Conservation (phyloP, 2,113 vertebrate genomes). For the Poecile atricapillus region DNA sequence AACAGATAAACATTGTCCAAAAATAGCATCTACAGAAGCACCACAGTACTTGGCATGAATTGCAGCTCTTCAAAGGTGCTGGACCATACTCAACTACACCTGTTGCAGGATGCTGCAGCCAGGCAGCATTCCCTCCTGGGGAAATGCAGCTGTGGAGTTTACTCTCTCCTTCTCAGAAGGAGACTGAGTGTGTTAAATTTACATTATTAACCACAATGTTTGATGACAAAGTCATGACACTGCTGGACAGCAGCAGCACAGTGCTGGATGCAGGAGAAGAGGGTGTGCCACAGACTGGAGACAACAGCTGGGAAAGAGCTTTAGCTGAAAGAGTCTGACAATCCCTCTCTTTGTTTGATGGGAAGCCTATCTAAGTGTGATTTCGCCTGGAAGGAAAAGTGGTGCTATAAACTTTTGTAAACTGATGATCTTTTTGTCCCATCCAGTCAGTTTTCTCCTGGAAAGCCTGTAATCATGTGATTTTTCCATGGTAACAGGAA, state of each 20-base stretch:
- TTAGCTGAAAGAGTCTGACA: background rate
- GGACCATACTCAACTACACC: fast-evolving
- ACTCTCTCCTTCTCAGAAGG: background rate
- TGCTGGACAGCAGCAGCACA: background rate
- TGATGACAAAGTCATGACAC: fast-evolving
- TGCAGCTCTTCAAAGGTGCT: fast-evolving
- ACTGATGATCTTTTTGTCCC: background rate
- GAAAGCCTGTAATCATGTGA: background rate
- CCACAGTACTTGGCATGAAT: background rate
- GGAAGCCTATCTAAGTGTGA: background rate
- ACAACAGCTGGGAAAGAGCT: background rate
- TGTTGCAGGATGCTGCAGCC: background rate
- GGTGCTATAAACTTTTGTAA: background rate
- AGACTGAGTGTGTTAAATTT: background rate
- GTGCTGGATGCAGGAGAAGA: background rate
- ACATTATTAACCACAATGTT: background rate
- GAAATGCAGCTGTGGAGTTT: background rate
- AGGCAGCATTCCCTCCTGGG: background rate
- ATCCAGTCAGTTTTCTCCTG: background rate
- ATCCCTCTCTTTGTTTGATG: background rate
- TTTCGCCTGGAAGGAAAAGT: background rate
- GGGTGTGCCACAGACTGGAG: background rate
- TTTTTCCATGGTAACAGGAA: background rate
- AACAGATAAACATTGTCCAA: background rate
- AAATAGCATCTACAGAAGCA: background rate